Percentiles rank a stretch among this genome's conserved stretches.
These are phyloP conservation scores for Anoplius nigerrimus DNA, from an alignment of 2,888 invertebrate genomes.

Conservation along the genomic window DNA sequence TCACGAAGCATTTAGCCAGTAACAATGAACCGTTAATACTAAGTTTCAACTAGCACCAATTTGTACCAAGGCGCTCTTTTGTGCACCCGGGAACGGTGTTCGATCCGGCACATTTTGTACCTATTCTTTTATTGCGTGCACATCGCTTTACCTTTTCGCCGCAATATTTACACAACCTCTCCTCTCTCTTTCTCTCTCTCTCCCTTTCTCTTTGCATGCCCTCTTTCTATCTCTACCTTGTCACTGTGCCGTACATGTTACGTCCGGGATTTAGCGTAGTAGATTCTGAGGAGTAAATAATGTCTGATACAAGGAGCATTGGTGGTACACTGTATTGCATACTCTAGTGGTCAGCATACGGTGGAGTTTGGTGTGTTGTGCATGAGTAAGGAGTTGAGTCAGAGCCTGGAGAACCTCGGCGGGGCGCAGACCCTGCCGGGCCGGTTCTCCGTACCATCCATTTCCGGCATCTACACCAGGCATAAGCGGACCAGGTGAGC, in stretches of 20 bases:
- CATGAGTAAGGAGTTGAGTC: slow-evolving; percentile 77
- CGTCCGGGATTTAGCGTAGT: slow-evolving; percentile 56
- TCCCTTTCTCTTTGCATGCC: slow-evolving; percentile 51
- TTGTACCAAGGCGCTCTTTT: slow-evolving; percentile 56
- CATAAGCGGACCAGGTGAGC: slow-evolving; percentile 90
- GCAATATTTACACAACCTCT: slow-evolving; percentile 43
- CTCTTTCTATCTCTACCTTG: too few species aligned
- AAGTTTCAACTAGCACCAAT: slow-evolving; percentile 52
- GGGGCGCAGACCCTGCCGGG: slow-evolving; percentile 82
- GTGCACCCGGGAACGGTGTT: slow-evolving; percentile 51
- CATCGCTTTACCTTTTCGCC: slow-evolving; percentile 49
- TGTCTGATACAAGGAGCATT: slow-evolving; percentile 69
- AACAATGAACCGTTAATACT: slow-evolving; percentile 20
- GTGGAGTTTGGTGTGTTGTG: slow-evolving; percentile 76
- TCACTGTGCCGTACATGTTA: slow-evolving; percentile 53
- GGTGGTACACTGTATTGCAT: slow-evolving; percentile 75
- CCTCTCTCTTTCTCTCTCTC: too few species aligned
- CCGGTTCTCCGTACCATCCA: slow-evolving; percentile 78
- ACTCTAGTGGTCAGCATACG: slow-evolving; percentile 76
- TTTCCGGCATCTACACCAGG: slow-evolving; percentile 88
- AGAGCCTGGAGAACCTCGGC: slow-evolving; percentile 79
- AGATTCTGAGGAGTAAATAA: slow-evolving; percentile 61
- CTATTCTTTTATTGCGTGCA: slow-evolving; percentile 33
- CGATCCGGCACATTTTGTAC: slow-evolving; percentile 28
- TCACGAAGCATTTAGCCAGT: slow-evolving; percentile 17